Evolutionary conservation across 2,797 vertebrate genomes (phyloP).

Genomic region (Channallabes apus): DNA sequence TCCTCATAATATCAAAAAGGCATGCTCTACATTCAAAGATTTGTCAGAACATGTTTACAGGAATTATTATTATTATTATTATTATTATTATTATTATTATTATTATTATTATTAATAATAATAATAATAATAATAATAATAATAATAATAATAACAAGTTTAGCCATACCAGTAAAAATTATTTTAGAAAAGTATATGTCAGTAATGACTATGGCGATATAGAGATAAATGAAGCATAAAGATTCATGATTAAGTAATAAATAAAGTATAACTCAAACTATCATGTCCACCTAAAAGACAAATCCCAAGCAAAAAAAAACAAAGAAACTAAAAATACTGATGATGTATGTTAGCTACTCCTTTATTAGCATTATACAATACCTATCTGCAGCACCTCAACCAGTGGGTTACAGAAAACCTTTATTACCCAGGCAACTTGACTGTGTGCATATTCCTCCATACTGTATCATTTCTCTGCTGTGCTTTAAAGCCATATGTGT

Average conservation of each 20-base stretch:
- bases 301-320: constrained; percentile 13
- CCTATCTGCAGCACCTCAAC: constrained; percentile 63
- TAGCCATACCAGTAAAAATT: not conserved
- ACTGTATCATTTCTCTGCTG: constrained; percentile 58
- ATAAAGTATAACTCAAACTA: not conserved
- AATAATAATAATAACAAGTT: not conserved
- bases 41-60: not conserved
- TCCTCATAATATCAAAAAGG: not conserved
- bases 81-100: not conserved
- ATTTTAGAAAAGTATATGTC: not conserved
- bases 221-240: not conserved
- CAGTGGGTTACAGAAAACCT: constrained; percentile 64
- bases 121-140: too few relatives aligned
- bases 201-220: not conserved
- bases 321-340: constrained; percentile 33
- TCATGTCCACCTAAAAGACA: constrained; percentile 27
- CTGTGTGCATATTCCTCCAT: constrained; percentile 64
- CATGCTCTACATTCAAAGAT: not conserved
- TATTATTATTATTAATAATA: not conserved
- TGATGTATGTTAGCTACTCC: constrained; percentile 50
- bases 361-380: constrained; percentile 74
- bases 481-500: constrained; percentile 58
- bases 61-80: not conserved
- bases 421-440: constrained; percentile 61
- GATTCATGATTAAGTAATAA: not conserved